A percentile compares a stretch with the other conserved stretches of the same genome.
Conservation (phyloP, 2,797 vertebrate species). For the Alectoris magna region DNA sequence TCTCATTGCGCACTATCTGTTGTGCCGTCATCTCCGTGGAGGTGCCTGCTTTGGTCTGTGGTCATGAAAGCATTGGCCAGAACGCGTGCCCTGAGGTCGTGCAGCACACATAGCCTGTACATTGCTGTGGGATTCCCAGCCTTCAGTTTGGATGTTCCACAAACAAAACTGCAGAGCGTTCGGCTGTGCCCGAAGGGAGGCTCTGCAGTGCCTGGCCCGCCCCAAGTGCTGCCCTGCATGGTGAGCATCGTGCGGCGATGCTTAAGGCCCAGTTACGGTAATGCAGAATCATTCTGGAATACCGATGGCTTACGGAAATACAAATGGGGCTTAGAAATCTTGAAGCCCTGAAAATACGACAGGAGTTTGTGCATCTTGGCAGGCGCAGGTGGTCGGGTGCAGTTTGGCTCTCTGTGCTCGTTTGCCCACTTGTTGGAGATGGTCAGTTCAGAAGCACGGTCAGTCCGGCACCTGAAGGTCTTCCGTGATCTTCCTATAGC, state of each 20-base stretch:
- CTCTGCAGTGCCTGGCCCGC: not conserved
- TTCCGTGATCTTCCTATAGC: not conserved
- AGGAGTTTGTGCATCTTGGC: not conserved
- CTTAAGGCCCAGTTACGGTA: not conserved
- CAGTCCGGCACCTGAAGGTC: not conserved
- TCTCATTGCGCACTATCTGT: not conserved
- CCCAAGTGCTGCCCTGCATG: not conserved
- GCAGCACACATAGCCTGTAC: fast-evolving
- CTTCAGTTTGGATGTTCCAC: not conserved
- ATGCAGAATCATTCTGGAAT: not conserved
- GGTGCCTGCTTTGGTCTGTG: not conserved
- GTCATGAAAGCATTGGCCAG: not conserved
- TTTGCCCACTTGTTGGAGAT: not conserved
- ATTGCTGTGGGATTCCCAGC: not conserved
- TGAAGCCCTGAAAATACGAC: not conserved
- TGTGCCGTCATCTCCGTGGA: not conserved
- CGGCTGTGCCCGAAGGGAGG: not conserved
- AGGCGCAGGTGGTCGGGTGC: fast-evolving
- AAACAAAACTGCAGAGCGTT: not conserved
- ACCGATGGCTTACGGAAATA: not conserved
- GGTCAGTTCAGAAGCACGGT: not conserved
- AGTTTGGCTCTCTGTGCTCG: not conserved
- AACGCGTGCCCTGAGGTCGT: not conserved
- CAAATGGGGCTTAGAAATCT: not conserved
- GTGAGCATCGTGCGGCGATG: fast-evolving